These are phyloP conservation scores for Bombylius major DNA, from an alignment of 2,888 invertebrate species.

Conservation along the genomic window DNA sequence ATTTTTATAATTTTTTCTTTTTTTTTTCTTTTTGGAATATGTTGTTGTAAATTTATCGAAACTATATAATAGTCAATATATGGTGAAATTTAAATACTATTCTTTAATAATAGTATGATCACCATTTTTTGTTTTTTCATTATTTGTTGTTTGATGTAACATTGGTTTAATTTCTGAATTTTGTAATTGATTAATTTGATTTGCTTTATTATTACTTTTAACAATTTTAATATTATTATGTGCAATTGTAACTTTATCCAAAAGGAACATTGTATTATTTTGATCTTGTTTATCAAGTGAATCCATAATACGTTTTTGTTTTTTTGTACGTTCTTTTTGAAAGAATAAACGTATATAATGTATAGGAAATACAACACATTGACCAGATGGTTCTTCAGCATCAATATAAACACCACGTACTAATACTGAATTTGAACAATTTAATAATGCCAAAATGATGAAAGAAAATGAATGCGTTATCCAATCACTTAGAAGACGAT, in stretches of 20 bases:
- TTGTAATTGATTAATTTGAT: background rate
- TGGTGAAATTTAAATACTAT: no score
- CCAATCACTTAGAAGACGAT: constrained; percentile 65
- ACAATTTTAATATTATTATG: constrained; percentile 13
- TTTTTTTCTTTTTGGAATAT: no score
- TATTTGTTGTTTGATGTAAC: background rate
- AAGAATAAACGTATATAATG: constrained; percentile 70
- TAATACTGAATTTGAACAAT: constrained; percentile 75
- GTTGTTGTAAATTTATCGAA: no score
- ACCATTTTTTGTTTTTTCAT: constrained; percentile 4
- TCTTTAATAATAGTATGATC: constrained; percentile 2
- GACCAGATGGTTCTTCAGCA: constrained; percentile 69
- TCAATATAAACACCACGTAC: constrained; percentile 82
- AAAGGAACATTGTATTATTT: constrained; percentile 12
- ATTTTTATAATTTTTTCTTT: no score
- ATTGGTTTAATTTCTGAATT: constrained; percentile 10
- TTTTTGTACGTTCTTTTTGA: constrained; percentile 52
- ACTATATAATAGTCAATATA: no score
- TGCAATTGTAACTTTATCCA: constrained; percentile 10
- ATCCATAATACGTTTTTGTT: constrained; percentile 37
- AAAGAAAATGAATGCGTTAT: constrained; percentile 65
- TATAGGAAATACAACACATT: constrained; percentile 73
- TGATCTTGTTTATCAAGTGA: constrained; percentile 17
- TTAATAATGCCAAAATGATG: constrained; percentile 59
- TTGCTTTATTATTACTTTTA: constrained; percentile 7